Base-by-base conservation (phyloP, 2,888 invertebrate species). In the Malacosoma neustria region DNA sequence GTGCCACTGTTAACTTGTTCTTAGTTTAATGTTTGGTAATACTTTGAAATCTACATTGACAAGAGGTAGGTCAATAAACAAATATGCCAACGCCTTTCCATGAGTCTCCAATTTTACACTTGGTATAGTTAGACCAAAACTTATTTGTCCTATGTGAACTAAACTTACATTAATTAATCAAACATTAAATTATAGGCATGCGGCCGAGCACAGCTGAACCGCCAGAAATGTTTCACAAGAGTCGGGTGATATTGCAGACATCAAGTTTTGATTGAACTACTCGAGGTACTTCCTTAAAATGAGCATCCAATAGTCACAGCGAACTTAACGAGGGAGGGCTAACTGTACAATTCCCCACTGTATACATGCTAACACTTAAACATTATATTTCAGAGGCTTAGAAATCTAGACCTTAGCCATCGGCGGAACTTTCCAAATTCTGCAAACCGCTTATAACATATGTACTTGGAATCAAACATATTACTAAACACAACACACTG, bases 251-350 rank as follows among this genome's bases (percentile, higher is more conserved):
- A 58, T 61, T 57, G 57, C 54, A 68, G 72, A 76, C 76, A 73
- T 70, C 60, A 66, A 76, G 76, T 77, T 79, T 79, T 79, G 74
- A 76, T 72, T 57, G 71, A 80, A 81, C 75, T 69, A 75, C 57
- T 54, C 49, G 63, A 72, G 67, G 72, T 77, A 77, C 64, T 69
- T 73, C n/a, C 64, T 63, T 56, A 66, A 62, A 70, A 71, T 79
- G 76, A 79, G 79, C 81, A 77, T 80, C 75, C 81, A 72, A 70
- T 64, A 67, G 82, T 82, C 80, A 81, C 80, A 77, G 82, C 76
- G 79, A 85, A 81, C 82, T 82, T 82, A 84, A 82, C 79, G 66
- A 82, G 84, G 84, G 84, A 81, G 82, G 81, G 79, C 84, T 85
- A 85, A 82, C 84, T 85, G 85, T 85, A 85, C 85, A 85, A 84